A percentile compares a stretch with the other conserved stretches of the same genome.
phyloP scores from a whole-genome alignment of 2,797 vertebrate species.

The Toxotes lorentzi region DNA sequence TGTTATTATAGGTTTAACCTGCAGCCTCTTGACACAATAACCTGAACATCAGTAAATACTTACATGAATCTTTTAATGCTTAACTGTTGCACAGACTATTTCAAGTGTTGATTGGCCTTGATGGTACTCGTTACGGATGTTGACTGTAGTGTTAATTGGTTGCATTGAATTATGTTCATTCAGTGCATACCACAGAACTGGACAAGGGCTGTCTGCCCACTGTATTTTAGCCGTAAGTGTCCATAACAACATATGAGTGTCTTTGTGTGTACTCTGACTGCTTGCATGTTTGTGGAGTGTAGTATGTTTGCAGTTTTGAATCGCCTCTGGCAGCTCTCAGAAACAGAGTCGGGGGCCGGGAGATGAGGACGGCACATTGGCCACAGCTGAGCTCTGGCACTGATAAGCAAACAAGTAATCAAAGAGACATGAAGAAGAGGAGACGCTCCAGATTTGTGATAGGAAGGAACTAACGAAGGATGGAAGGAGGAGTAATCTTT shows the following conservation, averaged over 20 bases:
- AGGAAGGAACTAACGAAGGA: slow-evolving; percentile 58
- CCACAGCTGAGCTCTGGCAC: slow-evolving; percentile 76
- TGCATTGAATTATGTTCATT: background rate
- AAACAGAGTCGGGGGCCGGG: slow-evolving; percentile 34
- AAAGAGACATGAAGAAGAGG: slow-evolving; percentile 69
- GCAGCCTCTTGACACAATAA: background rate
- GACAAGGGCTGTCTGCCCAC: slow-evolving; percentile 1
- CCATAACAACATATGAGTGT: slow-evolving; percentile 24
- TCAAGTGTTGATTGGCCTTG: background rate
- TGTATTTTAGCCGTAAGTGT: slow-evolving; percentile 29
- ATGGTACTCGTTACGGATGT: background rate
- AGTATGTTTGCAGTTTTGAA: slow-evolving; percentile 54
- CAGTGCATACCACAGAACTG: background rate
- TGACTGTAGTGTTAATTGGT: background rate
- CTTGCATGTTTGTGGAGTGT: slow-evolving; percentile 42
- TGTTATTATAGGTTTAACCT: background rate
- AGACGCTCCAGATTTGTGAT: slow-evolving; percentile 57
- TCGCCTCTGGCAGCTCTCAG: slow-evolving; percentile 60
- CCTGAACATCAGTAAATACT: background rate
- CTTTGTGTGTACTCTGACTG: slow-evolving; percentile 5
- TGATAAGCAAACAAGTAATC: slow-evolving; percentile 77
- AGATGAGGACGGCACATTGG: slow-evolving; percentile 48
- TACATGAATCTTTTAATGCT: background rate
- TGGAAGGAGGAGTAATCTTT: slow-evolving; percentile 15
- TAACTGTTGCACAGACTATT: background rate